Evolutionary conservation across 1,140 invertebrate genomes (phyloP).

Genomic region (Aphis gossypii): DNA sequence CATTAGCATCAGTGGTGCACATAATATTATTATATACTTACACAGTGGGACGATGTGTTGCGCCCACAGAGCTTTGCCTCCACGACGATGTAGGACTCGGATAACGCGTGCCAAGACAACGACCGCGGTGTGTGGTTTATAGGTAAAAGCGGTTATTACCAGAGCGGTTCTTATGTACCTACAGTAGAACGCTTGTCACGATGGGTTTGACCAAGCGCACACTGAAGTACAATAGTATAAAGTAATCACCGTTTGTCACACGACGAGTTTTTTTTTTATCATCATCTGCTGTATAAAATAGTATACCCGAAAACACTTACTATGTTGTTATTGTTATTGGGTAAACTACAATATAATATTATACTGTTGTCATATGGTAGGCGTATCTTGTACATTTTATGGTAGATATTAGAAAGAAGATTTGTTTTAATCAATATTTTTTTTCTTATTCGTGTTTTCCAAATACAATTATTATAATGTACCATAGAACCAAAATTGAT

Average conservation of each 20-base stretch:
- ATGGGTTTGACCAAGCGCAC: background rate
- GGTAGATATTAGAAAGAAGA: background rate
- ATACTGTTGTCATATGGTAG: background rate
- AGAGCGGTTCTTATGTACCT: background rate
- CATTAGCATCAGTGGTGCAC: background rate
- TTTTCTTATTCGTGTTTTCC: background rate
- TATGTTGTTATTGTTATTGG: background rate
- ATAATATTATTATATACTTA: background rate
- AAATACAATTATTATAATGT: too few relatives aligned
- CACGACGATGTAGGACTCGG: background rate
- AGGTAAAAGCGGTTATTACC: background rate
- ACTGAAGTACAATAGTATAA: background rate
- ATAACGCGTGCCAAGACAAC: background rate
- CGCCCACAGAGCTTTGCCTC: conserved; percentile 17
- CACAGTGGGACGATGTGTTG: conserved; percentile 5
- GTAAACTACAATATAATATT: background rate
- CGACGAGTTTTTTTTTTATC: background rate
- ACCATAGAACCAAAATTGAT: too few relatives aligned
- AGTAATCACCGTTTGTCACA: background rate
- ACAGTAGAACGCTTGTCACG: background rate
- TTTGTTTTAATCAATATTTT: background rate
- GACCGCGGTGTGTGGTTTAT: background rate
- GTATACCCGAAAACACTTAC: background rate
- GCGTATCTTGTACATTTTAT: background rate
- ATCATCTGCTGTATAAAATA: background rate